Evolutionary conservation across 2,797 vertebrate species (phyloP).

Genomic region (Gallinago nigripennis): DNA sequence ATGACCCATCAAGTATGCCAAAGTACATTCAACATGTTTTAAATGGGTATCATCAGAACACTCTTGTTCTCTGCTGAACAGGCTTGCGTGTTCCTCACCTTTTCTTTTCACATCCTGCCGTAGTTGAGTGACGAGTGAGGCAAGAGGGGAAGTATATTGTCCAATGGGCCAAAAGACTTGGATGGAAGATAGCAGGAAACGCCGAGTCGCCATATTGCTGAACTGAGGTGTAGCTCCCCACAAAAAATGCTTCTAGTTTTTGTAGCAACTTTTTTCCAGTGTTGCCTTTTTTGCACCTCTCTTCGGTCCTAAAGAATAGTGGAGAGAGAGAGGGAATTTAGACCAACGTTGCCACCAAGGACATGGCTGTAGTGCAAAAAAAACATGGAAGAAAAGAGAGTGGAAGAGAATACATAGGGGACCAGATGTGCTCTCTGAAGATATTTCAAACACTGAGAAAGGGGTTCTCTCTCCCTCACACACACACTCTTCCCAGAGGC

Average conservation of each 20-base stretch:
- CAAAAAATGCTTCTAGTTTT: neutral
- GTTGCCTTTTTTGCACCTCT: neutral
- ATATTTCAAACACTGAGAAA: neutral
- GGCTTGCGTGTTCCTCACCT: neutral
- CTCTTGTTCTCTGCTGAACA: neutral
- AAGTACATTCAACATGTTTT: neutral
- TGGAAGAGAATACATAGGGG: neutral
- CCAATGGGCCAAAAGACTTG: neutral
- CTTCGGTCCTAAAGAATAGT: neutral
- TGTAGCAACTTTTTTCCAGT: neutral
- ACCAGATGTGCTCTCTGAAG: neutral
- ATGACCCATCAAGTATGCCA: neutral
- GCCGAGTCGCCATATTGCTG: neutral
- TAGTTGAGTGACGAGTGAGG: neutral
- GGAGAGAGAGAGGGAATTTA: neutral
- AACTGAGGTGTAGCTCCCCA: neutral
- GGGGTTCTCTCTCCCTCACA: neutral
- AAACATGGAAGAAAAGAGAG: neutral
- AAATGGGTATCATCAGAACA: neutral
- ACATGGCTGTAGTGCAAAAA: neutral
- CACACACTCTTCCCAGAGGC: accelerated
- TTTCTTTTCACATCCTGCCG: neutral
- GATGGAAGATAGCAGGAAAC: neutral
- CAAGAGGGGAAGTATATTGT: neutral
- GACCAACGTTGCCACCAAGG: neutral